Evolutionary conservation across 2,113 vertebrate species (phyloP), one percentile per base, ranked within the genome.

Genomic region (Polyodon spathula): DNA sequence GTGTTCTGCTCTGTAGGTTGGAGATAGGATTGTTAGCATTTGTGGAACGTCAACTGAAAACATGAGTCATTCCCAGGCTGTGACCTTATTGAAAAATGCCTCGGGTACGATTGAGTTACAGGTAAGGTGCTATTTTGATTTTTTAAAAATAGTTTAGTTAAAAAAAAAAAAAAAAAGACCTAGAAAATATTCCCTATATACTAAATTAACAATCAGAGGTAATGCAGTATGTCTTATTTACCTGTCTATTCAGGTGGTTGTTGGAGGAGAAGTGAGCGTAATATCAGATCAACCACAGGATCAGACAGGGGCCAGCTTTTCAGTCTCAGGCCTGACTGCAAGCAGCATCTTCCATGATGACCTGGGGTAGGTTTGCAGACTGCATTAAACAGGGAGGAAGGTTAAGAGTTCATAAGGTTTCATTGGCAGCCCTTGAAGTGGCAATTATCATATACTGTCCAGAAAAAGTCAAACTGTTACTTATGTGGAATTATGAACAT

Each of bases 311-410:
- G 76, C 82, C 14, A 66, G n/a, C 41, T 70, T 74, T 61, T 77
- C 86, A 5, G 74, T 85, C 63, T 64, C 71, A 1, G 86, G 84
- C 39, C 77, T 95, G 54, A 82, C 86, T 0, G 81, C 91, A 50
- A 86, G 84, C 71, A 86, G 82, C 76, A 91, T 97, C 68, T 95
- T 97, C 77, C 93, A 96, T 54, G 96, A 98, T 69, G 96, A 98
- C 62, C 84, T 97, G 42, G 89, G 95, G 96, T 97, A 69, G 72
- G 81, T 63, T 59, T 54, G 7, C 6, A n/a, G n/a, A n/a, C n/a
- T n/a, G n/a, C n/a, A n/a, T n/a, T n/a, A n/a, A n/a, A n/a, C n/a
- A n/a, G n/a, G n/a, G n/a, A n/a, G n/a, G n/a, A n/a, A n/a, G n/a
- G n/a, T n/a, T n/a, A n/a, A n/a, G n/a, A n/a, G n/a, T n/a, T n/a